phyloP scores from a whole-genome alignment of 1,140 invertebrate species.

The Conus betulinus region DNA sequence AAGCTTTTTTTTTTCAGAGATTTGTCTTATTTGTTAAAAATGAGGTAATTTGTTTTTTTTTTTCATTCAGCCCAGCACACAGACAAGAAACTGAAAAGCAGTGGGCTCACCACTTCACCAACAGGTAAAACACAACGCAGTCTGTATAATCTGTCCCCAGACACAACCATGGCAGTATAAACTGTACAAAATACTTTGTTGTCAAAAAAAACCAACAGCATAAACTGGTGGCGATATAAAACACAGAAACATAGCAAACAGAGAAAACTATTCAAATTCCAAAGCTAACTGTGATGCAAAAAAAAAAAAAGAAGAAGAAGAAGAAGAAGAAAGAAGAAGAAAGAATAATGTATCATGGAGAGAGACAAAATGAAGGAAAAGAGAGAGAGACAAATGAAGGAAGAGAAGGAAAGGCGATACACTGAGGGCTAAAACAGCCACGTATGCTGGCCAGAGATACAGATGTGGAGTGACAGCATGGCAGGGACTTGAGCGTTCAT shows the following conservation, averaged over 20 bases:
- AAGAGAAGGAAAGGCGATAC: too few relatives aligned
- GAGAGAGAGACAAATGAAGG: not conserved
- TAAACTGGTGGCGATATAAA: not conserved
- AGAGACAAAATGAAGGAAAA: not conserved
- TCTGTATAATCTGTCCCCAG: not conserved
- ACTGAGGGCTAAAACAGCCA: not conserved
- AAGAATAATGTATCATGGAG: not conserved
- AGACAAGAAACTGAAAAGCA: too few relatives aligned
- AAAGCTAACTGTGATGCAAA: too few relatives aligned
- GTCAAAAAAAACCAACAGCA: not conserved
- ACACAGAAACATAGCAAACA: not conserved
- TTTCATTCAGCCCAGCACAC: too few relatives aligned
- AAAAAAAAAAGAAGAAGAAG: too few relatives aligned
- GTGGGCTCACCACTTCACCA: too few relatives aligned
- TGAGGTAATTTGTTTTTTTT: too few relatives aligned
- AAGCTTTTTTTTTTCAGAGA: too few relatives aligned
- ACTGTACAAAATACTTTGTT: slow-evolving; percentile 3
- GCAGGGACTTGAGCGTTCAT: not conserved
- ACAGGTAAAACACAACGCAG: too few relatives aligned
- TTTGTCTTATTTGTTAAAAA: too few relatives aligned
- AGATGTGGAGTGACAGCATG: not conserved
- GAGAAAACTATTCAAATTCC: not conserved
- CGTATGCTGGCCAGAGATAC: not conserved
- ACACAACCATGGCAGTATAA: not conserved
- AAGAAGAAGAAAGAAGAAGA: too few relatives aligned